Evolutionary conservation across 1,140 invertebrate genomes (phyloP).

Genomic region (Drosophila kanapiae): DNA sequence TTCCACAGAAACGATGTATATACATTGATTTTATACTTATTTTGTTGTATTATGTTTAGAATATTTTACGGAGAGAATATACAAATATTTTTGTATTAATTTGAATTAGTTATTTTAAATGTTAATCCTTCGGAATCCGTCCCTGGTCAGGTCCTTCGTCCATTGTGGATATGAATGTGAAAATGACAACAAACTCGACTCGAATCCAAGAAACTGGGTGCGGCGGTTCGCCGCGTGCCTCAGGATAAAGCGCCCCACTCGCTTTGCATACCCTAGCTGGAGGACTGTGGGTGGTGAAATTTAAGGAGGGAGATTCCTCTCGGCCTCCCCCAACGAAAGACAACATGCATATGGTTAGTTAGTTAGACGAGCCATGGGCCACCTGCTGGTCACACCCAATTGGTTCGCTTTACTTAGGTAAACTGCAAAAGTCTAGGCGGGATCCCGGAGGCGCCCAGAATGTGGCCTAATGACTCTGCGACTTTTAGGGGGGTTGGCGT

Average conservation of each 20-base stretch:
- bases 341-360: conserved; percentile 78
- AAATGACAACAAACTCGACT: conserved; percentile 74
- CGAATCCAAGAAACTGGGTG: conserved; percentile 60
- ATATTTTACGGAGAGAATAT: neutral
- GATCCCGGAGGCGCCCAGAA: conserved; percentile 24
- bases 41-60: neutral
- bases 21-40: neutral
- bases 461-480: conserved; percentile 65
- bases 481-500: conserved; percentile 50
- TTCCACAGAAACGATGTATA: neutral
- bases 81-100: neutral
- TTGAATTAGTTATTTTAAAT: neutral
- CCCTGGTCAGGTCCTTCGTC: conserved; percentile 13
- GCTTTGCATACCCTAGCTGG: conserved; percentile 57
- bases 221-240: conserved; percentile 55
- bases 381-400: conserved; percentile 74
- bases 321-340: conserved; percentile 51
- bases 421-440: conserved; percentile 27
- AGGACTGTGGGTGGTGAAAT: conserved; percentile 2
- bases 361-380: conserved; percentile 41
- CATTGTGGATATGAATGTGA: conserved; percentile 54
- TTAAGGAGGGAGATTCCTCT: neutral
- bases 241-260: conserved; percentile 38
- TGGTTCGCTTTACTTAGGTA: conserved; percentile 33
- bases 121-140: neutral